Evolutionary conservation across 2,888 invertebrate species (phyloP), one percentile per base, ranked within the genome.

Genomic region (Megamerina dolium): DNA sequence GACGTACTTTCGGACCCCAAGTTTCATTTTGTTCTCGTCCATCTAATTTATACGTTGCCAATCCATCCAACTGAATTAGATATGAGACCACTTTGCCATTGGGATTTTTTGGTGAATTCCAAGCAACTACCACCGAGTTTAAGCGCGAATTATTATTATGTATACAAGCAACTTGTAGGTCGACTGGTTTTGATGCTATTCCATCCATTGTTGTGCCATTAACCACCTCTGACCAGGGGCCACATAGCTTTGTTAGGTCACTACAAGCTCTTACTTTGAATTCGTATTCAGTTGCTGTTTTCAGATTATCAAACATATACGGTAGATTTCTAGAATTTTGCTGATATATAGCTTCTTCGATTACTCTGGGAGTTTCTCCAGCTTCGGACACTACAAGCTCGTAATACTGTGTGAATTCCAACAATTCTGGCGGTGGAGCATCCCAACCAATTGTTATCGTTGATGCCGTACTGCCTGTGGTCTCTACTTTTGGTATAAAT

Each of bases 171-270:
- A 85, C 76, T 5, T 73, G 69, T 0, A 87, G 76, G 61, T 85
- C 79, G 49, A 77, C 76, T 1, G 89, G 89, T 44, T 82, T 79
- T 32, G 84, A 82, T 1, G 89, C 81, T 12, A 79, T 80, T 3
- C 90, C 91, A 65, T 90, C 90, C 73, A 87, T 76, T 1, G 91
- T 91, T 0, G 85, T 85, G 1, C 87, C 90, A 61, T 84, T 83
- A 50, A 87, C 84, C 54, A 79, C 75, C 23, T 78, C 75, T 0
- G 90, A 90, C 83, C 85, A 86, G 10, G 81, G 76, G 1, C 89
- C 87, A 63, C 91, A 92, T 30, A 76, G 72, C 53, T 77, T 76
- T 0, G 84, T 85, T 57, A 81, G 83, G 54, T 87, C 83, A 44
- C 85, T 88, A 60, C 92, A 90, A 1, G 91, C 87, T 21, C 83